Base-by-base conservation (phyloP, 2,113 vertebrate species). In the Vidua macroura region DNA sequence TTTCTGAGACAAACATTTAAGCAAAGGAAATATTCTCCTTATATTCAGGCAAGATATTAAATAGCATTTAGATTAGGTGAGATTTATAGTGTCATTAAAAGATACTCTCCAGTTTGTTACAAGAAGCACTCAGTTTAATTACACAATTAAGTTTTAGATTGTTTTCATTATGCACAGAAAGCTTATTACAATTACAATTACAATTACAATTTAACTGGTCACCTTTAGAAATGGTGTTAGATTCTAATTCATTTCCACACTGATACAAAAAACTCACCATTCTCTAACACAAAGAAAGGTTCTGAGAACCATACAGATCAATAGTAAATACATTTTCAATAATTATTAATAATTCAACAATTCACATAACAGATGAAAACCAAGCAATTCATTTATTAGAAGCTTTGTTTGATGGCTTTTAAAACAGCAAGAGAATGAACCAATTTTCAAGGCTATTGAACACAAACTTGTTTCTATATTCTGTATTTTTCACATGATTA, bases 81-180 rank as follows among this genome's bases (percentile, higher is more conserved):
- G 80, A 96, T 95, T 95, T 96, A 96, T 84, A 72, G n/a, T 13
- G 2, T 96, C 76, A 89, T 97, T 97, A 94, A 87, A 91, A 92
- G 77, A 69, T 93, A 91, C 48, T 93, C 84, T 83, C 41, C 20
- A 20, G 19, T 92, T 94, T 91, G 59, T 86, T 96, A 87, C 70
- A n/a, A 88, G 93, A 95, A 93, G 83, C 73, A 87, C 28, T 81
- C 46, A 23, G n/a, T 95, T 97, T 95, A 97, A 96, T 97, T 95
- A 92, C 60, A 86, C 83, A 96, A 86, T 96, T 92, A 95, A 77
- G 73, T 78, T 91, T 94, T 93, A 93, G 62, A 87, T 95, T 83
- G 35, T 88, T 95, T 96, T 87, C 62, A 90, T 96, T 96, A 74
- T 28, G 23, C 80, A 67, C 46, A 90, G 64, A 63, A 97, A 93